phyloP scores from a whole-genome alignment of 2,888 invertebrate species.

The Dasysyrphus tricinctus region DNA sequence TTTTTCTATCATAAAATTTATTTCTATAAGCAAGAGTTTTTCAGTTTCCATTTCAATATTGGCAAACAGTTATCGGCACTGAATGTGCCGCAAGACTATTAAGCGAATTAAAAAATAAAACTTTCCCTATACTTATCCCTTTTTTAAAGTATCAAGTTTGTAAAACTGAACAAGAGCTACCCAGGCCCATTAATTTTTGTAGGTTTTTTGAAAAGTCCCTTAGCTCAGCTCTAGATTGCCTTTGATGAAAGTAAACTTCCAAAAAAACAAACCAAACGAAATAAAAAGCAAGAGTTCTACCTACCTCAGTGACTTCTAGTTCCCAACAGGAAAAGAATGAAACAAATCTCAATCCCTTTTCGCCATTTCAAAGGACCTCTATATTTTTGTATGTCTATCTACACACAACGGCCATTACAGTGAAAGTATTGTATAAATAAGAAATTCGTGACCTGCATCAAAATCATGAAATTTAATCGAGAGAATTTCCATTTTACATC shows the following conservation, averaged over 20 bases:
- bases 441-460: constrained; percentile 63
- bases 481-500: constrained; percentile 41
- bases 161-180: not conserved
- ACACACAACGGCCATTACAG: constrained; percentile 31
- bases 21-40: not conserved
- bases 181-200: constrained; percentile 1
- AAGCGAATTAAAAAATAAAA: constrained; percentile 53
- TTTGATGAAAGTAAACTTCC: constrained; percentile 14
- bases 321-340: constrained; percentile 1
- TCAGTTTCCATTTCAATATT: not conserved
- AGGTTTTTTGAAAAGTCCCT: constrained; percentile 10
- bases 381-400: constrained; percentile 1
- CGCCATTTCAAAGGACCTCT: constrained; percentile 25
- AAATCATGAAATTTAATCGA: constrained; percentile 55
- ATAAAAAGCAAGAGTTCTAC: not conserved
- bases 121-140: constrained; percentile 1
- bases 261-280: constrained; percentile 2
- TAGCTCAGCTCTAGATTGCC: constrained; percentile 1
- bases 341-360: constrained; percentile 40
- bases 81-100: constrained; percentile 19
- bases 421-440: constrained; percentile 56
- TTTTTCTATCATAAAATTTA: not conserved
- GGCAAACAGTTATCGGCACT: constrained; percentile 24
- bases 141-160: not conserved
- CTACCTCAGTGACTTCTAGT: constrained; percentile 10